Evolutionary conservation across 2,113 vertebrate species (phyloP).

Genomic region (Leiothrix lutea): DNA sequence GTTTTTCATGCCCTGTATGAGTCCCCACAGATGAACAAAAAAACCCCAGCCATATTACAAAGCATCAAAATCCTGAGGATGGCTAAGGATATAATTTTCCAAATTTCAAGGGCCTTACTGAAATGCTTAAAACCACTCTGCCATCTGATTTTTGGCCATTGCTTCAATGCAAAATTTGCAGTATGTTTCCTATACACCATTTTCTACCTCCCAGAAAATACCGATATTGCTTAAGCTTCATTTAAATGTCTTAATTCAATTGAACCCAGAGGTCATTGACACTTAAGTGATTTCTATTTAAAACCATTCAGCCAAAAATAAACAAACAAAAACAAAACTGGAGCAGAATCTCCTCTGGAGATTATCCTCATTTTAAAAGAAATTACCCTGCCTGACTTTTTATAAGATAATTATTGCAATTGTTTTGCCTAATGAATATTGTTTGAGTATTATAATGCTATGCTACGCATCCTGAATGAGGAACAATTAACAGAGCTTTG

Average conservation of each 20-base stretch:
- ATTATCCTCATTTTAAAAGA: conserved; percentile 64
- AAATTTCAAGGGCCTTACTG: neutral
- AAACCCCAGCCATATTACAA: neutral
- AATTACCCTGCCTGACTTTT: conserved; percentile 44
- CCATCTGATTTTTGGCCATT: neutral
- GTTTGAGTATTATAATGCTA: conserved; percentile 17
- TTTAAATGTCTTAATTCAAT: conserved; percentile 73
- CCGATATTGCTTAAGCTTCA: conserved; percentile 63
- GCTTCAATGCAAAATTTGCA: conserved; percentile 37
- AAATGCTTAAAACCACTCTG: neutral
- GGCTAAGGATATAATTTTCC: neutral
- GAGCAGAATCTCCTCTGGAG: conserved; percentile 47
- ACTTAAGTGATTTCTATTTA: conserved; percentile 74
- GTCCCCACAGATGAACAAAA: neutral
- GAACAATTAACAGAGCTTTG: conserved; percentile 14
- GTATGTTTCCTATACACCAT: conserved; percentile 2
- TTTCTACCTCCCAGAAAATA: conserved; percentile 54
- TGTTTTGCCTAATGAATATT: conserved; percentile 55
- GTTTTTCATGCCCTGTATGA: neutral
- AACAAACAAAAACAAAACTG: conserved; percentile 59
- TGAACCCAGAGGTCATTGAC: conserved; percentile 70
- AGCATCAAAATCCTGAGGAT: neutral
- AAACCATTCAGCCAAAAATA: conserved; percentile 68
- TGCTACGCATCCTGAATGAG: neutral
- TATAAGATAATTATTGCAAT: conserved; percentile 56